A percentile compares a stretch with the other conserved stretches of the same genome.
phyloP scores from a whole-genome alignment of 2,888 invertebrate species.

The Hydrotaea diabolus region DNA sequence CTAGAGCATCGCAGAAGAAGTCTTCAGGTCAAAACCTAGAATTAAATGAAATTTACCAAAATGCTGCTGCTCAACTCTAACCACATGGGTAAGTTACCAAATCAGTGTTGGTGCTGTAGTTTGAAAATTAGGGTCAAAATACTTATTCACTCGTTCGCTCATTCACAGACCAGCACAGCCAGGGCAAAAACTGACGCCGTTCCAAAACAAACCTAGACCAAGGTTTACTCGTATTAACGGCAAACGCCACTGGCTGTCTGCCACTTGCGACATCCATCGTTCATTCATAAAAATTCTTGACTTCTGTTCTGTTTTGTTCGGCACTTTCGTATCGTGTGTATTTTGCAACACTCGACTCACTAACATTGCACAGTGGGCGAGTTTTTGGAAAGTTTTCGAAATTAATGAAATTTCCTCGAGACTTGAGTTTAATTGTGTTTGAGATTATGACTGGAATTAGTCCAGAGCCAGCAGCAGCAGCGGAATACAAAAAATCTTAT shows the following conservation, averaged over 20 bases:
- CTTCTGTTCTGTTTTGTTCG: constrained; percentile 29
- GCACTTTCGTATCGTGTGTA: background rate
- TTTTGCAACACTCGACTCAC: constrained; percentile 18
- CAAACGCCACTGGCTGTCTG: background rate
- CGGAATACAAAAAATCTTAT: too few species aligned
- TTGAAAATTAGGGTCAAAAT: constrained; percentile 59
- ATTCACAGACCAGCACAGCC: background rate
- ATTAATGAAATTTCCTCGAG: too few species aligned
- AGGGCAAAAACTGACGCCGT: too few species aligned
- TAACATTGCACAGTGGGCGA: too few species aligned
- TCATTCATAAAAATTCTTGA: constrained; percentile 31
- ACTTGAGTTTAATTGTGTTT: too few species aligned
- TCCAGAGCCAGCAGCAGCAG: too few species aligned
- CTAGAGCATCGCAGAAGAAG: constrained; percentile 24
- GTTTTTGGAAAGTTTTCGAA: too few species aligned
- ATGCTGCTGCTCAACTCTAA: constrained; percentile 12
- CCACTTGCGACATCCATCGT: constrained; percentile 36
- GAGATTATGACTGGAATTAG: too few species aligned
- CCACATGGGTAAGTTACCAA: constrained; percentile 14
- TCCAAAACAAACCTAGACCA: background rate
- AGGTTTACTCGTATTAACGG: background rate
- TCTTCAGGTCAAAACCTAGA: constrained; percentile 47
- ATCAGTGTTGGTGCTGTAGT: background rate
- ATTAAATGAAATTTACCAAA: constrained; percentile 52
- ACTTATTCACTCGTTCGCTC: constrained; percentile 26